Evolutionary conservation across 2,888 invertebrate species (phyloP).

Genomic region (Pristionchus exspectatus): DNA sequence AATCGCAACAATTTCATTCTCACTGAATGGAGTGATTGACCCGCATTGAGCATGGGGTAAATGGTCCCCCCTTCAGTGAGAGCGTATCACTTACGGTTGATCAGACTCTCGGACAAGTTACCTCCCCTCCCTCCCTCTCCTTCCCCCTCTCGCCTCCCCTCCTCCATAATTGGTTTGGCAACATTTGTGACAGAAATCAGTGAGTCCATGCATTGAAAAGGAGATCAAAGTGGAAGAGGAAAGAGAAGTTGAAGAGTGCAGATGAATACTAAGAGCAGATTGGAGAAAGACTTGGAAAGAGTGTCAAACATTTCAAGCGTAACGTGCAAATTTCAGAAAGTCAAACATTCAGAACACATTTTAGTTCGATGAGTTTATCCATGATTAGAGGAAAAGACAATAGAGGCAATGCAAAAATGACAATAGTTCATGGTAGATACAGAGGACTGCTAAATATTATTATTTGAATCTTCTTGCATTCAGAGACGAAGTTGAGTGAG

Average conservation of each 20-base stretch:
- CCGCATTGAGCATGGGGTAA: not conserved
- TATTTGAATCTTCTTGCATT: too few species aligned
- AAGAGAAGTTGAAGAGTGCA: not conserved
- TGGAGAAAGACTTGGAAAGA: too few species aligned
- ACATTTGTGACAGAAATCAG: slow-evolving; percentile 40
- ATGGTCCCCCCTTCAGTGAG: not conserved
- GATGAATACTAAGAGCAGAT: not conserved
- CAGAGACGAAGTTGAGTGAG: too few species aligned
- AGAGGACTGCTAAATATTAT: too few species aligned
- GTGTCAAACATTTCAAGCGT: too few species aligned
- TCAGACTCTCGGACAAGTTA: slow-evolving; percentile 42
- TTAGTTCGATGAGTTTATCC: too few species aligned
- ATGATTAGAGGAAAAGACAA: too few species aligned
- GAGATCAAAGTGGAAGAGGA: slow-evolving; percentile 5
- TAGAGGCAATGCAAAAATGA: too few species aligned
- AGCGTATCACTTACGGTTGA: slow-evolving; percentile 37
- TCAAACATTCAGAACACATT: too few species aligned
- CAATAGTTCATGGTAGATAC: too few species aligned
- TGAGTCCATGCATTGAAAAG: slow-evolving; percentile 3
- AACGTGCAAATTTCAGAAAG: too few species aligned
- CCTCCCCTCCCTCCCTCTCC: not conserved
- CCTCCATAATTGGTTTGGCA: slow-evolving; percentile 35
- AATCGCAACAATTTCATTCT: slow-evolving; percentile 11
- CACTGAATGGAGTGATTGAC: not conserved
- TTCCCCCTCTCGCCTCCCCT: not conserved